These are phyloP conservation scores for Otus sunia DNA, from an alignment of 2,113 vertebrate species.

Conservation along the genomic window DNA sequence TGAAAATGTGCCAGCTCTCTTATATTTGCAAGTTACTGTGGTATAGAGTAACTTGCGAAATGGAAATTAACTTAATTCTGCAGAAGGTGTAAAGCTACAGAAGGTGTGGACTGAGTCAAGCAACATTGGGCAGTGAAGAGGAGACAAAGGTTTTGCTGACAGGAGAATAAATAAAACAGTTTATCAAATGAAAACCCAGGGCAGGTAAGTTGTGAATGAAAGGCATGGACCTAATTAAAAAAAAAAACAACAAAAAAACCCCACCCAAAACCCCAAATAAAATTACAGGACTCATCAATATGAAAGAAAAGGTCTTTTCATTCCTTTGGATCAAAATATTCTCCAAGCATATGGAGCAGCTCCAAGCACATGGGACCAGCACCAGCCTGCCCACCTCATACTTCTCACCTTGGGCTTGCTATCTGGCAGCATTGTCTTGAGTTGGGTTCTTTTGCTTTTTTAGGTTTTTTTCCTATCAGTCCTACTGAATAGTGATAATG, in stretches of 20 bases:
- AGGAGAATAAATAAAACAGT: neutral
- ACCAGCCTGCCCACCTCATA: neutral
- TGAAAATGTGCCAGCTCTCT: accelerated
- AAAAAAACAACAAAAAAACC: too few relatives aligned
- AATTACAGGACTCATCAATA: neutral
- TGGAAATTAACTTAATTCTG: neutral
- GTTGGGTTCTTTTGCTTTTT: neutral
- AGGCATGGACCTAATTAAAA: neutral
- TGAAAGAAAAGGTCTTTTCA: neutral
- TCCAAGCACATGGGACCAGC: neutral
- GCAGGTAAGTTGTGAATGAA: neutral
- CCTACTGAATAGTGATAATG: neutral
- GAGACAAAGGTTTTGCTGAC: neutral
- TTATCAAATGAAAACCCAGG: neutral
- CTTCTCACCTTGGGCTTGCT: neutral
- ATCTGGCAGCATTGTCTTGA: neutral
- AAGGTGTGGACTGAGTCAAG: neutral
- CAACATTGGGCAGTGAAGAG: neutral
- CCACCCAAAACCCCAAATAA: neutral
- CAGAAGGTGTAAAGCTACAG: neutral
- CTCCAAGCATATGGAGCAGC: neutral
- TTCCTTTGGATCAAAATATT: neutral
- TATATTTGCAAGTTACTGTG: neutral
- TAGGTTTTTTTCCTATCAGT: neutral
- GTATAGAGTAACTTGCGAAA: neutral